Evolutionary conservation across 2,113 vertebrate species (phyloP), one percentile per base, ranked within the genome.

Genomic region (Scomber japonicus): DNA sequence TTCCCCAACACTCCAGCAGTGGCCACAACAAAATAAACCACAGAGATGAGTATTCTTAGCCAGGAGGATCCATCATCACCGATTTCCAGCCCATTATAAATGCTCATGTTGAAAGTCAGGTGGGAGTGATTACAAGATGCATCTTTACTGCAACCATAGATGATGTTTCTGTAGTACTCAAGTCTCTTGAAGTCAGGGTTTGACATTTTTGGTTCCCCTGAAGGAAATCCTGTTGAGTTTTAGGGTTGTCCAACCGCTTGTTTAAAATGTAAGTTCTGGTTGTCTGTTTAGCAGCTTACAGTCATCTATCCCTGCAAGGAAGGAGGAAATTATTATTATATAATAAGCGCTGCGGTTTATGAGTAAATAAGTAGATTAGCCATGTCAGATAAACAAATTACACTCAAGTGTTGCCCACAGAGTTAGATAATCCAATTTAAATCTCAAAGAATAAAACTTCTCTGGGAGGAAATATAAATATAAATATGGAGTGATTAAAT

Each of bases 21-120:
- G 27, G 94, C 94, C 30, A 95, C 94, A 11, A 94, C 14, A 14
- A 89, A 91, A 88, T 95, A 95, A 6, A 96, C 84, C 10, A 91
- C 71, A 7, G 94, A 91, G 78, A 94, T 91, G 17, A 93, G 4
- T 12, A 91, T 75, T 35, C 89, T 79, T 2, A 90, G 60, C 84
- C 91, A 90, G n/a, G 81, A 76, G 10, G 89, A 45, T 13, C 71
- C 90, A 17, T 93, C 91, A 6, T 81, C 87, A 0, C 57, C 14
- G 11, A 89, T 31, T 45, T 85, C 85, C 75, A 88, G 64, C 27
- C 71, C 61, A 7, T 49, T 54, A 6, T 71, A 35, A 2, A 60
- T 8, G 53, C 81, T 90, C 1, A 17, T 9, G 73, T 84, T 91
- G 68, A 85, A 82, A 46, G 54, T 62, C 15, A 88, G 60, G 15